Base-by-base conservation (phyloP, 2,113 vertebrate species). In the Callaeas wilsoni region DNA sequence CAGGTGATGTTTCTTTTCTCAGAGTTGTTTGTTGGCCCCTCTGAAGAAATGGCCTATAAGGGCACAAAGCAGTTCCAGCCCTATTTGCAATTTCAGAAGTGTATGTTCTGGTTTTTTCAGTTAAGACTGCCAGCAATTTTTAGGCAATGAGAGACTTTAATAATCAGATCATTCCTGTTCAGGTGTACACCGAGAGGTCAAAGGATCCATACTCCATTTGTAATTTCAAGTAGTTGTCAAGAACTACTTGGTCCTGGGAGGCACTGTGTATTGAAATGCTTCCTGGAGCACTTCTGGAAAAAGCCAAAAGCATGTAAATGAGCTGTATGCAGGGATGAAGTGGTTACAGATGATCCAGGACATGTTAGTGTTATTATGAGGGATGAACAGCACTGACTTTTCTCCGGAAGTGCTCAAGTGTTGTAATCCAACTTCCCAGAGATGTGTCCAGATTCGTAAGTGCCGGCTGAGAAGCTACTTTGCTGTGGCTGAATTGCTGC, bases 381-480 rank as follows among this genome's bases (percentile, higher is more conserved):
- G 60, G 87, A 94, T 95, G 90, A 83, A 73, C 19, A 88, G 88
- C 88, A 46, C 6, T 96, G 75, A 37, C 33, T 83, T 85, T 65
- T 91, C 92, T 88, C 88, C 7, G 12, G 90, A 91, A 93, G 23
- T 32, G 47, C 68, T 94, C 85, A 92, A 94, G 82, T 90, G 71
- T 53, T 93, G 78, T 90, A 79, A 90, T 87, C 80, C 62, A 93
- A 8, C 82, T 83, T 87, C 74, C 71, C 57, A 52, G 88, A 88
- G 75, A 80, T 25, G 86, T 89, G 83, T 83, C 95, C 92, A 90
- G 42, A 93, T 89, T 91, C 60, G 2, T 79, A 94, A 96, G 89
- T 84, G 87, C 59, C 0, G 8, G 33, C 60, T 92, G 79, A 91
- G 46, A 46, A 79, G 73, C 74, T 76, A 25, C 68, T 29, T 59